Base-by-base conservation (phyloP, 2,888 invertebrate species). In the Thysanoteuthis rhombus region DNA sequence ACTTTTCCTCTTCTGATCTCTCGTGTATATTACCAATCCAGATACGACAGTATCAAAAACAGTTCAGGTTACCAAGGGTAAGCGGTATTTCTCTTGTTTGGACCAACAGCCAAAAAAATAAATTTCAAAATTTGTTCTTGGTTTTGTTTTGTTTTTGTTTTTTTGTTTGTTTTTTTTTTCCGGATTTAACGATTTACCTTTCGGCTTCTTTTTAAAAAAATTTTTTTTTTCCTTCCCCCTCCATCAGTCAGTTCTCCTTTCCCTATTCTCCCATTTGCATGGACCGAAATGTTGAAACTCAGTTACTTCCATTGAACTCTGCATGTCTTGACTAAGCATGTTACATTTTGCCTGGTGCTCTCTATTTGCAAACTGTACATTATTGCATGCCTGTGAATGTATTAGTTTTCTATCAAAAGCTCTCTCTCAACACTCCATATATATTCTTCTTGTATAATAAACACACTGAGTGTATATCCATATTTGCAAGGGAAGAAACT, bases 61-160 rank as follows among this genome's bases (percentile, higher is more conserved):
- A 91, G 91, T 45, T n/a, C 91, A 91, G 40, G 91, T 91, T 91
- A 39, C 91, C 45, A 91, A 91, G 42, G 91, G 91, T 91, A 91
- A 91, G 91, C 75, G 75, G 75, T 75, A 75, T 75, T 75, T 75
- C 75, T 75, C 75, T 75, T 75, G 75, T 75, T 75, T 75, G 75
- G 75, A 75, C 75, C 75, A 75, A 75, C 75, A 75, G 75, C 75
- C 75, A 75, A 75, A 75, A 75, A n/a, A 75, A 75, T 12, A n/a
- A n/a, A n/a, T 12, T 10, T 6, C 4, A 2, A 42, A 42, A 42
- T 16, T 1, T 3, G n/a, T n/a, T n/a, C n/a, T n/a, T n/a, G n/a
- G n/a, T n/a, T n/a, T n/a, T n/a, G n/a, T n/a, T n/a, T n/a, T n/a
- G n/a, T 16, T 45, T 45, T 45, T 45, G 12, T 45, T 45, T 45